Evolutionary conservation across 2,113 vertebrate species (phyloP).

Genomic region (Seriola quinqueradiata): DNA sequence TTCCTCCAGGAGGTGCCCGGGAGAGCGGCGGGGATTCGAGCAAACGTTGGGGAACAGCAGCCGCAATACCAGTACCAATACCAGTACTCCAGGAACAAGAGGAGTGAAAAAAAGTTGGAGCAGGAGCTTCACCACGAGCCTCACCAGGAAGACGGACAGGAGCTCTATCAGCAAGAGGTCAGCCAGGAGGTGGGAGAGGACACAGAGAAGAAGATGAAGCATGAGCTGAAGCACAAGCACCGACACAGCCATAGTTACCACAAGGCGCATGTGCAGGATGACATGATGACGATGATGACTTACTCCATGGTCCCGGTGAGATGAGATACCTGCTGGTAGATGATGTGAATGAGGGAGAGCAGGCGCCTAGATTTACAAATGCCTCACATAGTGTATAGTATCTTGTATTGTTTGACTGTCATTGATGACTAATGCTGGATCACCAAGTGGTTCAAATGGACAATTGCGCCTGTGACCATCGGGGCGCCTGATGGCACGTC

Average conservation of each 20-base stretch:
- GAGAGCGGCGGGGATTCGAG: constrained; percentile 45
- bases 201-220: constrained; percentile 81
- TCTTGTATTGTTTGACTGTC: background rate
- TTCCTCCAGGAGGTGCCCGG: constrained; percentile 79
- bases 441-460: background rate
- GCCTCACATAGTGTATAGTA: background rate
- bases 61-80: constrained; percentile 63
- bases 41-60: constrained; percentile 15
- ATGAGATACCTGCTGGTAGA: background rate
- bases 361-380: background rate
- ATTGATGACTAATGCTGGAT: background rate
- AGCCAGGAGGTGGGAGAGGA: constrained; percentile 73
- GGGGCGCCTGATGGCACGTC: no score
- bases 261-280: constrained; percentile 83
- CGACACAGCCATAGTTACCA: constrained; percentile 69
- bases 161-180: constrained; percentile 50
- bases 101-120: constrained; percentile 82
- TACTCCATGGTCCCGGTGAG: constrained; percentile 97
- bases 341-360: background rate
- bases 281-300: constrained; percentile 94
- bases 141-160: constrained; percentile 18
- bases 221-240: constrained; percentile 69
- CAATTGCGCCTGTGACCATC: background rate
- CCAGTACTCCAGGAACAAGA: constrained; percentile 86
- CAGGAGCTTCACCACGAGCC: constrained; percentile 38